Evolutionary conservation across 2,113 vertebrate genomes (phyloP).

Genomic region (Paracanthobrama guichenoti): DNA sequence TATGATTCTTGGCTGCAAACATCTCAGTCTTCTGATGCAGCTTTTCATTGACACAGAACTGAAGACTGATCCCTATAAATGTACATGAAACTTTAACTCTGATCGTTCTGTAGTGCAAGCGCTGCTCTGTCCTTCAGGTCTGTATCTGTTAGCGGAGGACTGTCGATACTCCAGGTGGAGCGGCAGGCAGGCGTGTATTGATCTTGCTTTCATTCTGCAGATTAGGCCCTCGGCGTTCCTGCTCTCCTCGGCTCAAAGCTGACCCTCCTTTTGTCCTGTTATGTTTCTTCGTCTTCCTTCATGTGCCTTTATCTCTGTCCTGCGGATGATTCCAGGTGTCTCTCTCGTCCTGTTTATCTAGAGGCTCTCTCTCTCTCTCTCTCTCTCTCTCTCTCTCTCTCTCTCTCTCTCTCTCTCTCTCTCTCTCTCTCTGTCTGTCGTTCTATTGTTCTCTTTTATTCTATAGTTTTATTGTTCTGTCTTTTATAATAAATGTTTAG

Average conservation of each 20-base stretch:
- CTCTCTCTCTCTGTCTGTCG: too few relatives aligned
- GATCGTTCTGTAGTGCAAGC: background rate
- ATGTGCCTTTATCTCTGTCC: background rate
- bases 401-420: too few relatives aligned
- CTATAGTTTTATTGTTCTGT: too few relatives aligned
- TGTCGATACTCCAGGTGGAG: background rate
- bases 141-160: background rate
- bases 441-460: too few relatives aligned
- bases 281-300: background rate
- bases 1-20: background rate
- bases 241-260: background rate
- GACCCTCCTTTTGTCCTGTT: constrained; percentile 1
- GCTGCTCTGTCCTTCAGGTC: background rate
- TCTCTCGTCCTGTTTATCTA: background rate
- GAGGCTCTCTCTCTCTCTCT: background rate
- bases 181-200: background rate
- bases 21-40: background rate
- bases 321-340: background rate
- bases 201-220: background rate
- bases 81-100: background rate
- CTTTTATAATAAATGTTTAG: too few relatives aligned
- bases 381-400: background rate
- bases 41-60: background rate
- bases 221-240: background rate
- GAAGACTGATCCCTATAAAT: background rate